Percentiles rank a stretch among this genome's conserved stretches.
phyloP scores from a whole-genome alignment of 2,888 invertebrate genomes.

The Cataglyphis cursor region DNA sequence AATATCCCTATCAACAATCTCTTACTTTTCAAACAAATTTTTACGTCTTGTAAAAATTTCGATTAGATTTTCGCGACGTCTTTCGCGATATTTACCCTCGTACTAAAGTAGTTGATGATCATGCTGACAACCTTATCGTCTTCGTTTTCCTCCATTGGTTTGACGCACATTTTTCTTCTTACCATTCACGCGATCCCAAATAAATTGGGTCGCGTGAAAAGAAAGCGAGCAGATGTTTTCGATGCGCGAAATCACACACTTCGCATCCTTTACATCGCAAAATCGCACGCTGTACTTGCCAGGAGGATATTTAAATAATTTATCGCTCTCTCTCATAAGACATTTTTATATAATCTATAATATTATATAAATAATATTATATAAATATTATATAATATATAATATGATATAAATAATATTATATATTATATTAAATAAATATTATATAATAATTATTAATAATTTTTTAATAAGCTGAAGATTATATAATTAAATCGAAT shows the following conservation, averaged over 20 bases:
- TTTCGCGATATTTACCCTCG: conserved; percentile 80
- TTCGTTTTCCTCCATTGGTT: conserved; percentile 80
- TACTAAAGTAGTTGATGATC: conserved; percentile 83
- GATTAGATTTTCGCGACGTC: neutral
- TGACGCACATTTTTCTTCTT: conserved; percentile 80
- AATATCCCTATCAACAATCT: neutral
- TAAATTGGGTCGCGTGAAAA: conserved; percentile 58
- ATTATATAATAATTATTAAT: neutral
- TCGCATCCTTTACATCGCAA: neutral
- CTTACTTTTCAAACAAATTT: neutral
- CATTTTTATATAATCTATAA: neutral
- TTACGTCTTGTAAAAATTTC: neutral
- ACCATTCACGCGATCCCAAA: conserved; percentile 64
- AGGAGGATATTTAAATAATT: neutral
- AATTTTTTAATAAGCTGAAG: neutral
- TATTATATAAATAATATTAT: too few species aligned
- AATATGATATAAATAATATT: too few species aligned
- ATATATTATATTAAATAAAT: too few species aligned
- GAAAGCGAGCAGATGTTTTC: conserved; percentile 58
- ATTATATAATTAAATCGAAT: neutral
- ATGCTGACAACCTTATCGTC: conserved; percentile 82
- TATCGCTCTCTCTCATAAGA: neutral
- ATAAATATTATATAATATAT: too few species aligned
- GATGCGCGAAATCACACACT: neutral
- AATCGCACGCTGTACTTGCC: neutral